Evolutionary conservation across 2,797 vertebrate species (phyloP).

Genomic region (Rhodeus uyekii): DNA sequence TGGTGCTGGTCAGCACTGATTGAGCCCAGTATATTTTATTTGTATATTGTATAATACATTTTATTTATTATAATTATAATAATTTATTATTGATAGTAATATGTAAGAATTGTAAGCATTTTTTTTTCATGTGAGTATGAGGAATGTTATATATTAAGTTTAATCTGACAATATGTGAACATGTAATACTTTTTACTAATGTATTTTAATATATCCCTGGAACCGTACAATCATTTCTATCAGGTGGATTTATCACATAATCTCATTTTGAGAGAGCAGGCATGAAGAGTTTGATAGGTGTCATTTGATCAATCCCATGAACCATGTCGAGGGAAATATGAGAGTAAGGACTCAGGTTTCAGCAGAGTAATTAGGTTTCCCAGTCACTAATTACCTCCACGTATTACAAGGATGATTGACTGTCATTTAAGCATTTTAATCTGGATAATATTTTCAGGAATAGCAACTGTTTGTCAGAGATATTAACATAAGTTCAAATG

Average conservation of each 20-base stretch:
- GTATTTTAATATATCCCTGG: not conserved
- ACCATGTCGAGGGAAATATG: constrained; percentile 80
- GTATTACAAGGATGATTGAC: constrained; percentile 86
- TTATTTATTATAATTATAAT: too few relatives aligned
- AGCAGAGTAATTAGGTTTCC: constrained; percentile 86
- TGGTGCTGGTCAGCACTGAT: too few relatives aligned
- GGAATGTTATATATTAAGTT: not conserved
- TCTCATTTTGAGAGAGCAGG: constrained; percentile 55
- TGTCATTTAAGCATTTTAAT: constrained; percentile 86
- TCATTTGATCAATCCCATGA: constrained; percentile 84
- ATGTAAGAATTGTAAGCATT: too few relatives aligned
- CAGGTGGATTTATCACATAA: constrained; percentile 33
- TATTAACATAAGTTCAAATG: not conserved
- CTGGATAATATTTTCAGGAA: constrained; percentile 68
- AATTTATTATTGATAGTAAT: too few relatives aligned
- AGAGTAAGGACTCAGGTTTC: constrained; percentile 85
- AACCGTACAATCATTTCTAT: not conserved
- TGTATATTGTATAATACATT: too few relatives aligned
- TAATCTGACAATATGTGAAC: not conserved
- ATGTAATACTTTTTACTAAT: not conserved
- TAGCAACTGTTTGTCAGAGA: constrained; percentile 43
- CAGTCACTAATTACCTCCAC: constrained; percentile 85
- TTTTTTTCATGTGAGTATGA: not conserved
- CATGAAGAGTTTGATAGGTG: constrained; percentile 80
- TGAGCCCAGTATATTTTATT: too few relatives aligned